phyloP scores from a whole-genome alignment of 2,797 vertebrate genomes.

The Anabas testudineus region DNA sequence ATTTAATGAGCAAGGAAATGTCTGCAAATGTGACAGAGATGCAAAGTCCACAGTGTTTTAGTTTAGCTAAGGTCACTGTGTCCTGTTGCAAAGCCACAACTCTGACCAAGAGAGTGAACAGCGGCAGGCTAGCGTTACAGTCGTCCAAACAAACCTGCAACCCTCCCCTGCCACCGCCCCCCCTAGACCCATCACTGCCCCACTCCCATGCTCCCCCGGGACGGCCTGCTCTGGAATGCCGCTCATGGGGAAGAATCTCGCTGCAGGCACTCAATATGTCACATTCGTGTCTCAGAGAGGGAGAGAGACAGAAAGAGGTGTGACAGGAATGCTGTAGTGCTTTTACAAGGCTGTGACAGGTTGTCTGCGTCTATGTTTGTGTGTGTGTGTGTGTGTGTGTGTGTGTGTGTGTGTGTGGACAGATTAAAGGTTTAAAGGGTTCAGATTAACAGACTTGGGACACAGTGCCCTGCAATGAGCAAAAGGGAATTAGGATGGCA shows the following conservation, averaged over 20 bases:
- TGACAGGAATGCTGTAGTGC: slow-evolving; percentile 58
- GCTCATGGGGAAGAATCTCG: slow-evolving; percentile 86
- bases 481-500: slow-evolving; percentile 71
- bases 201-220: slow-evolving; percentile 72
- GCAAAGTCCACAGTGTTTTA: not conserved
- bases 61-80: slow-evolving; percentile 1
- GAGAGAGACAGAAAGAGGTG: slow-evolving; percentile 41
- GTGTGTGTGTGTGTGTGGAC: slow-evolving; percentile 16
- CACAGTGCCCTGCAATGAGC: slow-evolving; percentile 49
- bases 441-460: slow-evolving; percentile 75
- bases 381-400: slow-evolving; percentile 3
- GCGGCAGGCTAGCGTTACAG: not conserved
- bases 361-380: slow-evolving; percentile 33
- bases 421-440: slow-evolving; percentile 75
- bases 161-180: slow-evolving; percentile 1
- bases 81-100: slow-evolving; percentile 14
- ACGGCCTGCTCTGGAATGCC: slow-evolving; percentile 83
- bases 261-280: slow-evolving; percentile 84
- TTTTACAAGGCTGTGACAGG: slow-evolving; percentile 56
- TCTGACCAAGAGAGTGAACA: slow-evolving; percentile 9
- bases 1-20: too few relatives aligned
- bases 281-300: slow-evolving; percentile 65
- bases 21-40: not conserved
- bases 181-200: slow-evolving; percentile 50
- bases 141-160: slow-evolving; percentile 47